Base-by-base conservation (phyloP, 2,888 invertebrate species). In the Caenorhabditis sinica region DNA sequence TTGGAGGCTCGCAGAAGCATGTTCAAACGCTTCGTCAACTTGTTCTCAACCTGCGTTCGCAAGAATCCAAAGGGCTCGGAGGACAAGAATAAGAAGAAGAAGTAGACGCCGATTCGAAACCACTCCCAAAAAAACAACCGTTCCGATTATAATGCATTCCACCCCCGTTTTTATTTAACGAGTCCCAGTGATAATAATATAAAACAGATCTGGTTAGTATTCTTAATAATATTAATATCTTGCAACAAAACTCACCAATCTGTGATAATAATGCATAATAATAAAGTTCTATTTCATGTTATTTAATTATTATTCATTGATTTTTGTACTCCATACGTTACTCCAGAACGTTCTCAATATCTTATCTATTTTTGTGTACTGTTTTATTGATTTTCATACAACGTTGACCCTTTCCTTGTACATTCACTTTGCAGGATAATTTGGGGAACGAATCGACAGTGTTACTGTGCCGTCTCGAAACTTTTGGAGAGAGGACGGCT, bases 381-480 rank as follows among this genome's bases (percentile, higher is more conserved):
- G 20, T 33, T 60, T 43, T 11, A 36, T 17, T 43, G 11, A 36
- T 4, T 23, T 43, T 33, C 36, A n/a, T 56, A 9, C 15, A n/a
- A 43, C 17, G 15, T 28, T 33, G 5, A 23, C 11, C 8, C 20
- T 40, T 25, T 20, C 20, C 20, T 6, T n/a, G 20, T 20, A 9
- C 8, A 1, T 49, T 20, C 20, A 20, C 20, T 68, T 79, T 77
- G 0, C 79, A 79, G 79, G 63, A 65, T 65, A 79, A 79, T 53
- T 71, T 65, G 79, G 79, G 79, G 79, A 79, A 79, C 71, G 53
- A 79, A 71, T 79, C 79, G 58, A 61, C 45, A 77, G 6, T 30
- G 77, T 69, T 65, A 33, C 9, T 43, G 76, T 30, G 77, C 51
- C 51, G 53, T 56, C 61, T 9, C 9, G 51, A 33, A 45, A 13